Percentiles rank a stretch among this genome's conserved stretches.
These are phyloP conservation scores for Octodonta nipae DNA, from an alignment of 2,888 invertebrate species.

Conservation along the genomic window DNA sequence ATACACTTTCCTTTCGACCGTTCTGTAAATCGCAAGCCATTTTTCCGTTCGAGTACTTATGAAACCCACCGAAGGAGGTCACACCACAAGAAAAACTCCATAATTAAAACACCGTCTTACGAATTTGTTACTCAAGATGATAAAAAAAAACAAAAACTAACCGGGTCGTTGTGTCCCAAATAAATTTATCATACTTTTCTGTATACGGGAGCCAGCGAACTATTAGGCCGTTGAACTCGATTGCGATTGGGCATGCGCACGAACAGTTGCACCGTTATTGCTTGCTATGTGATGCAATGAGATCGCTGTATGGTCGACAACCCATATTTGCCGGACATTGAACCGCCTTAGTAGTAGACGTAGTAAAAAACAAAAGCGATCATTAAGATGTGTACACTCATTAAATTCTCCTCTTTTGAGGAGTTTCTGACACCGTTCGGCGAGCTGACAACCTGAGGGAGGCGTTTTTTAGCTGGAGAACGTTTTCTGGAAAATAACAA, in stretches of 20 bases:
- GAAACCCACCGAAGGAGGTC: not conserved
- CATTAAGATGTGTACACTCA: too few relatives aligned
- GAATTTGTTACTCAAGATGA: not conserved
- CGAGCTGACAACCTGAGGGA: too few relatives aligned
- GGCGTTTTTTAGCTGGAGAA: too few relatives aligned
- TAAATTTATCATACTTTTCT: constrained; percentile 18
- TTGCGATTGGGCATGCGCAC: not conserved
- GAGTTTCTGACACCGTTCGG: too few relatives aligned
- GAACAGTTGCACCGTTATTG: constrained; percentile 18
- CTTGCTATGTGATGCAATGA: constrained; percentile 22
- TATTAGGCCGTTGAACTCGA: not conserved
- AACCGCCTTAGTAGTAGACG: too few relatives aligned
- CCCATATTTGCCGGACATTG: constrained; percentile 20
- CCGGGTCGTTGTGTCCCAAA: constrained; percentile 19
- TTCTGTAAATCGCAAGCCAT: too few relatives aligned
- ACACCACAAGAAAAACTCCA: not conserved
- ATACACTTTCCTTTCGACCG: not conserved
- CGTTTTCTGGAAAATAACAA: too few relatives aligned
- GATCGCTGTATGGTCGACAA: constrained; percentile 17
- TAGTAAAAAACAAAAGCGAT: too few relatives aligned
- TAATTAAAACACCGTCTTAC: too few relatives aligned
- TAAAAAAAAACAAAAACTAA: constrained; percentile 8
- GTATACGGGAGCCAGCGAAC: constrained; percentile 6
- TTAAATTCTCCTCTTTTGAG: too few relatives aligned
- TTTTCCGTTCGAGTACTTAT: not conserved